Evolutionary conservation across 1,140 invertebrate genomes (phyloP), one percentile per base, ranked within the genome.

Genomic region (Bombus soroeensis): DNA sequence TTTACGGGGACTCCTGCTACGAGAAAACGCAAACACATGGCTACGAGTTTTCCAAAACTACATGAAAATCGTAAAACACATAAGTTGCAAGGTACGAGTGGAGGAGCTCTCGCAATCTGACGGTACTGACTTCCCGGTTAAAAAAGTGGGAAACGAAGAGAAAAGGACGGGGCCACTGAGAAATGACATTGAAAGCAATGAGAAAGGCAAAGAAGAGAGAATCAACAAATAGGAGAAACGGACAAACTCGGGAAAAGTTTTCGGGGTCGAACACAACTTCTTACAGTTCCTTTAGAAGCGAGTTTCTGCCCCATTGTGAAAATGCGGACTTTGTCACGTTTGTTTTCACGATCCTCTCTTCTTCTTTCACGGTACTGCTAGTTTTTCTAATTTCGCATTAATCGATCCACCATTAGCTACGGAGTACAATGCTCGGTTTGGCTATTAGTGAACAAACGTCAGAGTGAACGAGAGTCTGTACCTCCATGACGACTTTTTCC

Each of bases 351-450:
- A 43, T 43, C 43, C 43, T 43, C 13, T 13, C 13, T 13, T 43
- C 43, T 43, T 43, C 43, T 13, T 43, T 43, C 13, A 43, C 43
- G 43, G 43, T 43, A 22, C 15, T 47, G 39, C 15, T 18, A 68
- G 28, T 89, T 90, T 89, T 87, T 84, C 70, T 81, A 90, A 90
- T 89, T 92, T 92, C 84, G 59, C 68, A 87, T 89, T 87, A 85
- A 89, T 89, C 87, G 87, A 92, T 92, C 87, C 88, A 93, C 92
- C 92, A 90, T 93, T 93, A 92, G 88, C 89, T 85, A 64, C 8
- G 57, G 83, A 88, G 88, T 89, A 43, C 41, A 66, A 70, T 10
- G 15, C 18, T 22, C 12, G 37, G 13, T 62, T 43, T 43, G 43
- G 3, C 2, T 80, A 86, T 89, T 89, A 89, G 79, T 89, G 85